Base-by-base conservation (phyloP, 2,113 vertebrate genomes). In the Macaca nemestrina region DNA sequence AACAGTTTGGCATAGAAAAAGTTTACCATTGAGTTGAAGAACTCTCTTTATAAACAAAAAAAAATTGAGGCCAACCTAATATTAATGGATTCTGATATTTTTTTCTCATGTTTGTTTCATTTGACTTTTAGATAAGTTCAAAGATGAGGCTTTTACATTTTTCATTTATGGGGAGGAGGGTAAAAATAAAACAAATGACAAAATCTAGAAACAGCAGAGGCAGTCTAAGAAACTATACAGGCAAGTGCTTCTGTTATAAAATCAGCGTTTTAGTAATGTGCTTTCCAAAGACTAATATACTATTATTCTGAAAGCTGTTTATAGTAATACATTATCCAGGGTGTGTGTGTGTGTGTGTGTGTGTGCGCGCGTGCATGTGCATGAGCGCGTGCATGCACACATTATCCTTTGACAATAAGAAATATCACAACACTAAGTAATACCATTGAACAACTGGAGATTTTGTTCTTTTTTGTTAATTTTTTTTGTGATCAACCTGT, bases 311-410 rank as follows among this genome's bases (percentile, higher is more conserved):
- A 1, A 68, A 90, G 11, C 2, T 61, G 1, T 85, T 92, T 61
- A 81, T 43, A 80, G 14, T 17, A 25, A 75, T 17, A 17, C 1
- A 64, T 13, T n/a, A 40, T 59, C 1, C 17, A 30, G 61, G 61
- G 61, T 1, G 61, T 14, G 0, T 22, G 1, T 45, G 8, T 48
- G 14, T 18, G 1, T 17, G 9, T 59, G 38, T 55, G 6, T 8
- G 40, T 38, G 23, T n/a, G 1, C 20, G 14, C n/a, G 0, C 2
- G 3, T 10, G 11, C 13, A 8, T 35, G 0, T n/a, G 2, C 10
- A 0, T 48, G 22, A 48, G 48, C 12, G 1, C 14, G 2, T 78
- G 14, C 64, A 23, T 27, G 0, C 22, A 14, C 43, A 27, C 20
- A 50, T 45, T 93, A 80, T 83, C 43, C 14, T 78, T 95, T 70